Conservation (phyloP, 2,888 invertebrate genomes). For the Phyto melanocephala region DNA sequence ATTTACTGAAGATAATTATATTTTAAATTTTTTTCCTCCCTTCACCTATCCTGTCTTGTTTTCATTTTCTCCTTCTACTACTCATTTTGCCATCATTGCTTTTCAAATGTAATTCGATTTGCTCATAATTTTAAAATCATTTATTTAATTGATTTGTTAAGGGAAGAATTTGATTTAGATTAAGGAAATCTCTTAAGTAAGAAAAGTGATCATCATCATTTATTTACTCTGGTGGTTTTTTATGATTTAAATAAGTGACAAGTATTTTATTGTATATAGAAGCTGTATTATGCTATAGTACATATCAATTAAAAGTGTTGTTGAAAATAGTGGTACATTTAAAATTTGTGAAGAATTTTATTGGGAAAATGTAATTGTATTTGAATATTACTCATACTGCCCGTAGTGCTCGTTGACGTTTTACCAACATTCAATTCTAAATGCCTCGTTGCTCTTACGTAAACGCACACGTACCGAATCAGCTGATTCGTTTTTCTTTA, state of each 20-base stretch:
- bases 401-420: too few species aligned
- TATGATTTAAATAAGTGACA: neutral
- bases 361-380: too few species aligned
- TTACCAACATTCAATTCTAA: too few species aligned
- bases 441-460: too few species aligned
- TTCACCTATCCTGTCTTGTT: neutral
- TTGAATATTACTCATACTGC: too few species aligned
- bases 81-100: neutral
- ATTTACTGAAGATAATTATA: constrained; percentile 30
- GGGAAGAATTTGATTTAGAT: constrained; percentile 4
- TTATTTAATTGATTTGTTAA: constrained; percentile 27
- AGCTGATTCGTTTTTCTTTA: too few species aligned
- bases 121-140: constrained; percentile 17
- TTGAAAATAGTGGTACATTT: neutral
- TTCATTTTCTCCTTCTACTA: neutral
- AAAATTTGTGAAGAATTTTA: too few species aligned
- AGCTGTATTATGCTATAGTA: neutral
- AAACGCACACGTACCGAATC: too few species aligned
- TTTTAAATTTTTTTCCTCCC: constrained; percentile 30
- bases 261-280: neutral
- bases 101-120: constrained; percentile 22
- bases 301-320: neutral
- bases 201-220: neutral
- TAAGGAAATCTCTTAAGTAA: neutral
- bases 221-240: neutral